A percentile compares a stretch with the other conserved stretches of the same genome.
phyloP scores from a whole-genome alignment of 2,113 vertebrate genomes.

The Nanger granti region DNA sequence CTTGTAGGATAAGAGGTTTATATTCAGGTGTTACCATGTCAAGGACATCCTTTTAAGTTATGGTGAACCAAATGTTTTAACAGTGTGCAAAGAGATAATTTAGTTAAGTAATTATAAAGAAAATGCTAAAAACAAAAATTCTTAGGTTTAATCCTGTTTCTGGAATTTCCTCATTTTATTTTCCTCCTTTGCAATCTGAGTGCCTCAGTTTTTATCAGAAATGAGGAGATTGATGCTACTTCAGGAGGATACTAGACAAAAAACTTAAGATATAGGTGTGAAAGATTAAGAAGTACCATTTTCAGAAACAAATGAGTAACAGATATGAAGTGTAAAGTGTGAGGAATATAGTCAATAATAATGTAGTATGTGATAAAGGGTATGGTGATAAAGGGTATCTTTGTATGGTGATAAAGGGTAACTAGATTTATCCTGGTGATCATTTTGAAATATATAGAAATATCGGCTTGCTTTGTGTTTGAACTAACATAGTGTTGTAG shows the following conservation, averaged over 20 bases:
- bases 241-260: background rate
- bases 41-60: background rate
- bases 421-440: background rate
- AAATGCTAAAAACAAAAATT: background rate
- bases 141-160: background rate
- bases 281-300: background rate
- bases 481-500: background rate
- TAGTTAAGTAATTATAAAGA: background rate
- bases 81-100: background rate
- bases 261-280: background rate
- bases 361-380: background rate
- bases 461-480: background rate
- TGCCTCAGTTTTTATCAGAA: background rate
- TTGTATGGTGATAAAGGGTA: background rate
- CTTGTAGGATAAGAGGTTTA: background rate
- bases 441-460: background rate
- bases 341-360: background rate
- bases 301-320: background rate
- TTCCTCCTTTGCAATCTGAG: background rate
- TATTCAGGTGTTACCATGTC: background rate
- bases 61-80: background rate
- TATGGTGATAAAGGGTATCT: background rate
- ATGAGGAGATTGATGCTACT: background rate
- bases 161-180: background rate
- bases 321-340: background rate